A percentile compares a stretch with the other conserved stretches of the same genome.
These are phyloP conservation scores for Heliconius ethilla DNA, from an alignment of 2,888 invertebrate species.

Conservation along the genomic window DNA sequence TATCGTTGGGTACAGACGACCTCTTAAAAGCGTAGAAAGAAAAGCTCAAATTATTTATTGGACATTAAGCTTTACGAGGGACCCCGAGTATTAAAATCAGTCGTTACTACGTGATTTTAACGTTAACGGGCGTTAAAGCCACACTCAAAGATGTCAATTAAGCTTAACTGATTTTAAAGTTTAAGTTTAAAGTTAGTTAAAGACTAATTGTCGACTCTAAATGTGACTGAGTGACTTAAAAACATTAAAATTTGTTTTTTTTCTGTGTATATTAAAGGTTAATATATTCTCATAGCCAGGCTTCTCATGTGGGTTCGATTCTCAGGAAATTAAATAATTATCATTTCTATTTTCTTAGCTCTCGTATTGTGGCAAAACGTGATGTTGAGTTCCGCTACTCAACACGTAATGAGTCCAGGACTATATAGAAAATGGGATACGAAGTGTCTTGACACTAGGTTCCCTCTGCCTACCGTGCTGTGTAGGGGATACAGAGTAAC, in stretches of 20 bases:
- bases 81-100: conserved; percentile 22
- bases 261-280: neutral
- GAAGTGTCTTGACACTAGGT: too few relatives aligned
- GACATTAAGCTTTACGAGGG: conserved; percentile 25
- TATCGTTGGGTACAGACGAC: neutral
- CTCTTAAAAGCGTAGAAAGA: conserved; percentile 18
- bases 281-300: neutral
- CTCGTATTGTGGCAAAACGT: too few relatives aligned
- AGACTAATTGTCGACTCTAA: neutral
- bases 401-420: too few relatives aligned
- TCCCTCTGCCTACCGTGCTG: too few relatives aligned
- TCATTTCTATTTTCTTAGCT: too few relatives aligned
- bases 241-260: neutral
- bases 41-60: conserved; percentile 26
- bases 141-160: conserved; percentile 2
- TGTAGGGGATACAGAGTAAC: too few relatives aligned
- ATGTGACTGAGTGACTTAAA: neutral
- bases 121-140: neutral
- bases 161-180: neutral
- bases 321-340: too few relatives aligned
- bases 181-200: neutral
- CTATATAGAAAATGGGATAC: too few relatives aligned
- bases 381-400: too few relatives aligned
- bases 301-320: too few relatives aligned
- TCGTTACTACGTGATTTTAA: conserved; percentile 3